Evolutionary conservation across 2,888 invertebrate genomes (phyloP).

Genomic region (Eretmocerus hayati): DNA sequence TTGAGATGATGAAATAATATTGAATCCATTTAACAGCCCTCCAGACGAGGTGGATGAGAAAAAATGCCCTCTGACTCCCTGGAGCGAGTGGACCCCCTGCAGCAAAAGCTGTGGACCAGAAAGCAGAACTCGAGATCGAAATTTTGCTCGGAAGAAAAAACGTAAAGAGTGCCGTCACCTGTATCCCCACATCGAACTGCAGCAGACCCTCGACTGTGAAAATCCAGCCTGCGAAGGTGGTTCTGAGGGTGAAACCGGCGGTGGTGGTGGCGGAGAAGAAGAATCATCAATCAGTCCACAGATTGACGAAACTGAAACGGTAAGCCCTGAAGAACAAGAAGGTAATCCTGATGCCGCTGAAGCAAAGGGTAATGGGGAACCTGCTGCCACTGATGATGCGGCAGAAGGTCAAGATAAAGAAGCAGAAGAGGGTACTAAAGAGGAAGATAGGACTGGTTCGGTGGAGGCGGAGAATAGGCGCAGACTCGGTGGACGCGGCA

Average conservation of each 20-base stretch:
- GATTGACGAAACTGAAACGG: too few relatives aligned
- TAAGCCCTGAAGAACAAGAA: neutral
- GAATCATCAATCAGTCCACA: too few relatives aligned
- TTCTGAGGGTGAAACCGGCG: constrained; percentile 22
- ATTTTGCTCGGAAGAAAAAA: constrained; percentile 53
- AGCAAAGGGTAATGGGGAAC: neutral
- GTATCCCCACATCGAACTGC: constrained; percentile 26
- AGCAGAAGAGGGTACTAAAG: too few relatives aligned
- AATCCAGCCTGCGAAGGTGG: constrained; percentile 32
- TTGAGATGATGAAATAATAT: too few relatives aligned
- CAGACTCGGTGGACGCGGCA: neutral
- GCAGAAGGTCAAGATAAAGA: too few relatives aligned
- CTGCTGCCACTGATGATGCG: too few relatives aligned
- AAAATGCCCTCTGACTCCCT: constrained; percentile 65
- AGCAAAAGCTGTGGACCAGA: constrained; percentile 85
- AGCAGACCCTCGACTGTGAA: constrained; percentile 36
- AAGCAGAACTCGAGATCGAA: constrained; percentile 66
- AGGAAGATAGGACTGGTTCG: too few relatives aligned
- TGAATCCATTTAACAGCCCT: too few relatives aligned
- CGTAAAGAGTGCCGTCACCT: constrained; percentile 35
- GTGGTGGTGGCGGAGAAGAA: constrained; percentile 17
- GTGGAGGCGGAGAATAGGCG: constrained; percentile 9
- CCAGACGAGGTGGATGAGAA: constrained; percentile 25
- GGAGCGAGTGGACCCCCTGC: constrained; percentile 75
- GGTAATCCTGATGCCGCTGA: too few relatives aligned